Evolutionary conservation across 1,140 invertebrate genomes (phyloP).

Genomic region (Oncopodura yosiiana): DNA sequence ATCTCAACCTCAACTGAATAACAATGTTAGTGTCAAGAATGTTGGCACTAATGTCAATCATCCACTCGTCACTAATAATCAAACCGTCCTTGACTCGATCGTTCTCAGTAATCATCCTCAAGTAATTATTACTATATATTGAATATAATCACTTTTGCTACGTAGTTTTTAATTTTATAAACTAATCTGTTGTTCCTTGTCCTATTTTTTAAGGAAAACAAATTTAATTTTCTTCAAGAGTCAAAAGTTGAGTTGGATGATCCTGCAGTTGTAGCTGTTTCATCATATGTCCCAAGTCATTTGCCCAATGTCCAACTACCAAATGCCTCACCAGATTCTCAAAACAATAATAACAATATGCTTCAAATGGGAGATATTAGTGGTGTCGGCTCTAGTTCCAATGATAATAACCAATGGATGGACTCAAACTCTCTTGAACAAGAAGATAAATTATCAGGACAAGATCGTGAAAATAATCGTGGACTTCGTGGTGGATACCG

Average conservation of each 20-base stretch:
- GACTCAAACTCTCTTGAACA: too few species aligned
- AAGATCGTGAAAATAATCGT: too few species aligned
- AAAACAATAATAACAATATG: too few species aligned
- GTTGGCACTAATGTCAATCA: not conserved
- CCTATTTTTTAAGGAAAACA: constrained; percentile 2
- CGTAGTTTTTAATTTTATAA: not conserved
- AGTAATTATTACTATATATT: not conserved
- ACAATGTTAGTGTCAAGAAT: too few species aligned
- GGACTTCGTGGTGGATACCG: too few species aligned
- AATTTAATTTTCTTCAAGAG: constrained; percentile 32
- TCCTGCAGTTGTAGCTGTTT: constrained; percentile 33
- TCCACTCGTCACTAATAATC: not conserved
- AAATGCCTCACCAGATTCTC: too few species aligned
- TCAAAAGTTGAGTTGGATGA: constrained; percentile 32
- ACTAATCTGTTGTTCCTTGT: not conserved
- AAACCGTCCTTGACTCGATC: not conserved
- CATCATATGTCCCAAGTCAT: constrained; percentile 16
- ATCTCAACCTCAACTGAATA: too few species aligned
- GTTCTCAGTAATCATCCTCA: not conserved
- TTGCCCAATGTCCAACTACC: not conserved
- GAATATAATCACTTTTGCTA: not conserved
- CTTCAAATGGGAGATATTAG: too few species aligned
- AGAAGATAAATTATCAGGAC: too few species aligned
- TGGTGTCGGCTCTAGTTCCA: too few species aligned
- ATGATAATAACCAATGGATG: too few species aligned